These are phyloP conservation scores for Oscheius onirici DNA, from an alignment of 2,888 invertebrate species.

Conservation along the genomic window DNA sequence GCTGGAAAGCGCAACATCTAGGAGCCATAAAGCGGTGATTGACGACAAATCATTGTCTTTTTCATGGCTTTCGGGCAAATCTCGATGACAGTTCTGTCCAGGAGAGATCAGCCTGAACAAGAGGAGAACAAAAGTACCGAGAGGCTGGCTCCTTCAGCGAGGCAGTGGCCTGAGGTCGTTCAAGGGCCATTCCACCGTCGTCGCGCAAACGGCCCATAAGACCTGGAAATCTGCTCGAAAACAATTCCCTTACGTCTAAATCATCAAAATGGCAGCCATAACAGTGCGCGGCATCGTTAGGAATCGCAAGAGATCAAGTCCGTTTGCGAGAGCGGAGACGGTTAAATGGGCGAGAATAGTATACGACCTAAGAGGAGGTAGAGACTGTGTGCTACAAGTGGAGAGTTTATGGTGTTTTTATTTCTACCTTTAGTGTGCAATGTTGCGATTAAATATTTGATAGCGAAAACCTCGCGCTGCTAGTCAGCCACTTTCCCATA, in stretches of 20 bases:
- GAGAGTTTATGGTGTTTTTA: conserved; percentile 9
- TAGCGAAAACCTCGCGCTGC: too few species aligned
- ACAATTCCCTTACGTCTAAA: conserved; percentile 32
- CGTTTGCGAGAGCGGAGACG: conserved; percentile 17
- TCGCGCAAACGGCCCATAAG: conserved; percentile 28
- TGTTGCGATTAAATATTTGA: conserved; percentile 29
- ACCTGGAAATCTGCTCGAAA: conserved; percentile 32
- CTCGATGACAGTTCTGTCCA: conserved; percentile 1
- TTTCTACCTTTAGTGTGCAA: not conserved
- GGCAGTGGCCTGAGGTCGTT: conserved; percentile 17
- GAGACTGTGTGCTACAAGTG: not conserved
- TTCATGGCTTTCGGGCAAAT: conserved; percentile 3
- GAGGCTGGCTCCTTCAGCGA: not conserved
- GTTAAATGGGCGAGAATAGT: not conserved
- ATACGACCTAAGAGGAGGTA: not conserved
- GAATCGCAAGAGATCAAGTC: conserved; percentile 10
- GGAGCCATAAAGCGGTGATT: conserved; percentile 15
- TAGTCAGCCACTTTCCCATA: too few species aligned
- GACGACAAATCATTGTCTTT: not conserved
- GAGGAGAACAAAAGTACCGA: not conserved
- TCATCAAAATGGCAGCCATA: conserved; percentile 33
- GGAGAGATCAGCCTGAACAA: not conserved
- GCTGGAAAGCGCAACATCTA: conserved; percentile 10
- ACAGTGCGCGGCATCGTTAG: conserved; percentile 32
- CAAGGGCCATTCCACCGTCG: conserved; percentile 24